Evolutionary conservation across 2,113 vertebrate genomes (phyloP).

Genomic region (Peromyscus leucopus): DNA sequence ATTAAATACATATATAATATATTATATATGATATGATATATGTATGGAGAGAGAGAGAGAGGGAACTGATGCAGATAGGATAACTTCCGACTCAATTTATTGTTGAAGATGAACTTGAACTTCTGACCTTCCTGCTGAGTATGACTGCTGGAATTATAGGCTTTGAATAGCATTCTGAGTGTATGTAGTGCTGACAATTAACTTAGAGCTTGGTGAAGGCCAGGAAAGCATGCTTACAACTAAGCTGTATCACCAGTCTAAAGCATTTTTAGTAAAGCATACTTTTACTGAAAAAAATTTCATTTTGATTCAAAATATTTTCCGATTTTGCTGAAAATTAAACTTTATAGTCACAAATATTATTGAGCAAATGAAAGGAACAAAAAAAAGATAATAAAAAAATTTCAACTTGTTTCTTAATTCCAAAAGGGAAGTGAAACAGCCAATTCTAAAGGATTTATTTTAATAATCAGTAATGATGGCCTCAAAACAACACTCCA

Average conservation of each 20-base stretch:
- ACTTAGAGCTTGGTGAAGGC: too few species aligned
- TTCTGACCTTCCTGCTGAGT: background rate
- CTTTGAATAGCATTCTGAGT: background rate
- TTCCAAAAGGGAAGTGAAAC: background rate
- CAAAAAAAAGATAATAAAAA: background rate
- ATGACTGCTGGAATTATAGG: background rate
- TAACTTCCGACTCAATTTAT: background rate
- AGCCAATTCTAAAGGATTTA: background rate
- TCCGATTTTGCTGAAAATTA: background rate
- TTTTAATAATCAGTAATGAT: background rate
- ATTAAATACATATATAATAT: background rate
- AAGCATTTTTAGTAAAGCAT: background rate
- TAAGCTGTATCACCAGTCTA: background rate
- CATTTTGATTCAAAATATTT: background rate
- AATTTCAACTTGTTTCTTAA: background rate
- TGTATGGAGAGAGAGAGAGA: background rate
- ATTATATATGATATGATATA: background rate
- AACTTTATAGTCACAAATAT: background rate
- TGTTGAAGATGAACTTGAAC: background rate
- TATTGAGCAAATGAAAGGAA: background rate
- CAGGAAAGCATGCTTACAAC: background rate
- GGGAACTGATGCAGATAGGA: background rate
- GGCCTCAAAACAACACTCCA: background rate
- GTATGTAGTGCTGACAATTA: background rate
- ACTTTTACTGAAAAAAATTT: background rate